These are phyloP conservation scores for Oscheius sp. DNA, from an alignment of 2,888 invertebrate species.

Conservation along the genomic window DNA sequence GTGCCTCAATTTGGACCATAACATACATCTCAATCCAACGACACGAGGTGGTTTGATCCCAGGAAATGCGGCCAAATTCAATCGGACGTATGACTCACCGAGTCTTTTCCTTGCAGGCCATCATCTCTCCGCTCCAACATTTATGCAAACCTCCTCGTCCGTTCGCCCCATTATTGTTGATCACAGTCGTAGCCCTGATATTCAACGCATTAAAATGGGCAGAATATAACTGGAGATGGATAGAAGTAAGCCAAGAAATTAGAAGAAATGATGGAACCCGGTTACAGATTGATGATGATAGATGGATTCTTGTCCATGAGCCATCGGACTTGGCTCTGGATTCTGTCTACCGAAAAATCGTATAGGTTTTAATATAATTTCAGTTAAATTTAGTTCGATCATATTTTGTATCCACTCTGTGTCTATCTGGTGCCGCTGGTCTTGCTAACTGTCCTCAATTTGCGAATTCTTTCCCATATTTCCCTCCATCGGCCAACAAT, in stretches of 20 bases:
- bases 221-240: constrained; percentile 64
- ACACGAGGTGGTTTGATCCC: constrained; percentile 53
- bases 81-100: neutral
- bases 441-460: constrained; percentile 67
- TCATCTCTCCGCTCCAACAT: constrained; percentile 48
- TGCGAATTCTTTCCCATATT: constrained; percentile 62
- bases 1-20: constrained; percentile 72
- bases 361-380: constrained; percentile 15
- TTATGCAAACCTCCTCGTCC: constrained; percentile 47
- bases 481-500: constrained; percentile 47
- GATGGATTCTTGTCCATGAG: constrained; percentile 53
- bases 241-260: constrained; percentile 9
- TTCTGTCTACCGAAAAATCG: constrained; percentile 53
- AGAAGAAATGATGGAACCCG: constrained; percentile 1
- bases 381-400: constrained; percentile 58
- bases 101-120: constrained; percentile 46
- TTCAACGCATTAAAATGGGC: constrained; percentile 71
- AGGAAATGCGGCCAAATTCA: neutral
- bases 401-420: constrained; percentile 66
- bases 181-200: constrained; percentile 61
- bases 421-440: constrained; percentile 69
- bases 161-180: constrained; percentile 59
- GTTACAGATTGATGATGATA: neutral
- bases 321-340: constrained; percentile 57
- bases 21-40: constrained; percentile 70